phyloP scores from a whole-genome alignment of 2,888 invertebrate genomes.

The Epinotia bilunana region DNA sequence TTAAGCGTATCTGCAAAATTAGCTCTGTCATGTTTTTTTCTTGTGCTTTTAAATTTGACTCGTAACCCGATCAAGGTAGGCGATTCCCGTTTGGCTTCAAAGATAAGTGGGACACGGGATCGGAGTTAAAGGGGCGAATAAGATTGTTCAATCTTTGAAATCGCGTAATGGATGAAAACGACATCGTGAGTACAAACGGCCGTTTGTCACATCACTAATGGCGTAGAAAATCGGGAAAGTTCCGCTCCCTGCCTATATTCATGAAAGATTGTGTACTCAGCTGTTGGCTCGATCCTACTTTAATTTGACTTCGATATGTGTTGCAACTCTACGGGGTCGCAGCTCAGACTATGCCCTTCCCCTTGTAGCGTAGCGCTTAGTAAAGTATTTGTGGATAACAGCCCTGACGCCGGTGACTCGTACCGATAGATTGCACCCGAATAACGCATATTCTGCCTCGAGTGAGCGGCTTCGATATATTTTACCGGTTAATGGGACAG shows the following conservation, averaged over 20 bases:
- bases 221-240: slow-evolving; percentile 76
- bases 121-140: slow-evolving; percentile 71
- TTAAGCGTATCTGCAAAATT: not conserved
- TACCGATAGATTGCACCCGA: slow-evolving; percentile 70
- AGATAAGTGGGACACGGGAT: slow-evolving; percentile 64
- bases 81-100: slow-evolving; percentile 31
- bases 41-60: not conserved
- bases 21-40: not conserved
- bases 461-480: slow-evolving; percentile 30
- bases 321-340: not conserved
- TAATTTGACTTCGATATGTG: too few relatives aligned
- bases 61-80: slow-evolving; percentile 3
- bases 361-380: not conserved
- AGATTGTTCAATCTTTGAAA: slow-evolving; percentile 74
- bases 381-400: not conserved
- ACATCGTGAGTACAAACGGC: slow-evolving; percentile 75
- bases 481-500: slow-evolving; percentile 36
- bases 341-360: not conserved
- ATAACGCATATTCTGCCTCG: slow-evolving; percentile 55
- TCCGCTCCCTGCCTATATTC: slow-evolving; percentile 57
- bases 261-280: not conserved
- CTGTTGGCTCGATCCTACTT: not conserved
- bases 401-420: slow-evolving; percentile 65
- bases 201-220: slow-evolving; percentile 80
- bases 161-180: slow-evolving; percentile 78